Conservation (phyloP, 2,113 vertebrate genomes). For the Ascaphus truei region DNA sequence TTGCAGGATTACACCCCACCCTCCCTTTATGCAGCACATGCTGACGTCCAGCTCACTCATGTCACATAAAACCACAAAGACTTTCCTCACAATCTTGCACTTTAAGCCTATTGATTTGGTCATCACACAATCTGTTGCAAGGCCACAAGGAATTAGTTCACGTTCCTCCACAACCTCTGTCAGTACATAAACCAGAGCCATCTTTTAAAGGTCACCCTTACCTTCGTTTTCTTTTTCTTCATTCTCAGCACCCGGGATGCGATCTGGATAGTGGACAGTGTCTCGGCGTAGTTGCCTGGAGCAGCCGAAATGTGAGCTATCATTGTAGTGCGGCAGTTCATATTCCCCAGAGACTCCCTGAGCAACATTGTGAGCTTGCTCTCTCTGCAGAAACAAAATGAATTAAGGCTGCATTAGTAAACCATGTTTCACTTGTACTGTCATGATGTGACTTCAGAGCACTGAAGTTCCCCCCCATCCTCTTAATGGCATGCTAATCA, state of each 20-base stretch:
- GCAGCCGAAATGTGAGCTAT: slow-evolving; percentile 94
- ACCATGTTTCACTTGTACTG: slow-evolving; percentile 42
- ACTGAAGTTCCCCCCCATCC: slow-evolving; percentile 32
- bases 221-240: slow-evolving; percentile 99
- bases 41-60: neutral
- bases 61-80: neutral
- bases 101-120: neutral
- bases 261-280: slow-evolving; percentile 94
- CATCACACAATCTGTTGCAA: neutral
- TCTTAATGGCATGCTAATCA: slow-evolving; percentile 54
- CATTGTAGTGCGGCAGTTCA: slow-evolving; percentile 99
- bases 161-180: neutral
- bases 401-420: slow-evolving; percentile 60
- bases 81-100: neutral
- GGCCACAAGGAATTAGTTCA: neutral
- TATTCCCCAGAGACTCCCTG: slow-evolving; percentile 93
- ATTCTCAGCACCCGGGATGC: slow-evolving; percentile 91
- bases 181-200: neutral
- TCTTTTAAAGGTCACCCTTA: slow-evolving; percentile 48
- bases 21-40: too few relatives aligned
- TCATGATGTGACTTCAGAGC: slow-evolving; percentile 41
- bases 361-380: slow-evolving; percentile 99
- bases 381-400: slow-evolving; percentile 75
- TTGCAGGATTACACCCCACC: too few relatives aligned
- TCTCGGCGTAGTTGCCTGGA: slow-evolving; percentile 86